phyloP scores from a whole-genome alignment of 2,888 invertebrate species.

The Nebria brevicollis region DNA sequence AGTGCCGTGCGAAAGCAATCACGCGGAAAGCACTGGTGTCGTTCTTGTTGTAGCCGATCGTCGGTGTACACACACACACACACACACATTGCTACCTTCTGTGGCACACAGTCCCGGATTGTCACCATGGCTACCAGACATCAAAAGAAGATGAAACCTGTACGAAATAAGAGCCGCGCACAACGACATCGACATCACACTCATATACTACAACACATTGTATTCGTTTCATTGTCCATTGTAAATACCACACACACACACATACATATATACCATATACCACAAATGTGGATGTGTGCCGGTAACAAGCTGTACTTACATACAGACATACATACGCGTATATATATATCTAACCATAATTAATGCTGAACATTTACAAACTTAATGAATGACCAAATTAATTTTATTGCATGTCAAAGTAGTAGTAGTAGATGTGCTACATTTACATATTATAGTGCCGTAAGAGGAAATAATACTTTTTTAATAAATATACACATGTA shows the following conservation, averaged over 20 bases:
- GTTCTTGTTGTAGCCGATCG: slow-evolving; percentile 38
- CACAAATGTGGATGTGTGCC: neutral
- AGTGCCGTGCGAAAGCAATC: slow-evolving; percentile 47
- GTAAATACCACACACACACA: neutral
- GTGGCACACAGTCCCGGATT: slow-evolving; percentile 24
- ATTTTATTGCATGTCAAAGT: neutral
- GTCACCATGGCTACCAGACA: slow-evolving; percentile 48
- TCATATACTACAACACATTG: slow-evolving; percentile 12
- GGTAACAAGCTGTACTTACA: neutral
- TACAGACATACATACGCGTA: neutral
- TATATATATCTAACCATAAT: neutral
- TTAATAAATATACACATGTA: no score
- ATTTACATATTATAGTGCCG: no score
- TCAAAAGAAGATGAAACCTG: slow-evolving; percentile 48
- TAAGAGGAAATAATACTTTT: no score
- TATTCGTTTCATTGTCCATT: slow-evolving; percentile 11
- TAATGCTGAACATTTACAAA: neutral
- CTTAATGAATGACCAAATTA: neutral
- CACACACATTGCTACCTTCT: slow-evolving; percentile 13
- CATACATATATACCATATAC: neutral
- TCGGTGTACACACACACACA: slow-evolving; percentile 16
- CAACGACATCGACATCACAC: neutral
- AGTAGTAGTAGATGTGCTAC: no score
- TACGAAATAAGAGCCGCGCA: slow-evolving; percentile 32
- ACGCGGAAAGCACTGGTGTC: slow-evolving; percentile 47